Base-by-base conservation (phyloP, 2,113 vertebrate species). In the Silurus glanis region DNA sequence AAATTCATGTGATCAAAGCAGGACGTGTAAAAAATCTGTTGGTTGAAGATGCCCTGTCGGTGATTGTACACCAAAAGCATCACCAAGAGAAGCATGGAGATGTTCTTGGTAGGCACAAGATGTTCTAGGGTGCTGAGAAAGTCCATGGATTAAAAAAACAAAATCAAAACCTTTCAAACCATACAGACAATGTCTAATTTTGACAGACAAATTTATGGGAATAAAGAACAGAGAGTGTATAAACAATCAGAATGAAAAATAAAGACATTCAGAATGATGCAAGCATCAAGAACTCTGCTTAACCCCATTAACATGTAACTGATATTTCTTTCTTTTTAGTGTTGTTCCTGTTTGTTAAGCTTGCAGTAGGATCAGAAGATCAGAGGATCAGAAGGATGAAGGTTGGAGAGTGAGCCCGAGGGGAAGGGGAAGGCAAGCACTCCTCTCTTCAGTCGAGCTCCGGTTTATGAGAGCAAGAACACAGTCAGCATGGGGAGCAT, bases 381-480 rank as follows among this genome's bases (percentile, higher is more conserved):
- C 82, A 83, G 91, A 93, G 92, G 90, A 90, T 94, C 92, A 90
- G 86, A 95, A 94, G 94, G 94, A 93, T 82, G 86, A 59, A 58
- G 69, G 89, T 80, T 86, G 86, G 71, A 89, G 86, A 81, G 61
- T 88, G 84, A 87, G 84, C 71, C 69, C 37, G 37, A 37, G 37
- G 37, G 37, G 37, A 37, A 13, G 67, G 72, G 71, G 19, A 88
- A 91, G 86, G 90, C 90, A 92, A 91, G 91, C 85, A 84, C 61
- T 92, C 90, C 88, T 93, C 92, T 94, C 90, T 91, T 91, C 71
- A 56, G 89, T 90, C 74, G 55, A 87, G 89, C 88, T 91, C 90
- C 84, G 91, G 92, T 96, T 96, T 98, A 99, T 94, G 94, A 97
- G 94, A 99, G 94, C 94, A 97, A 95, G 92, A 98, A 93, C 81